phyloP scores from a whole-genome alignment of 2,888 invertebrate species.

The Hydraecia micacea region DNA sequence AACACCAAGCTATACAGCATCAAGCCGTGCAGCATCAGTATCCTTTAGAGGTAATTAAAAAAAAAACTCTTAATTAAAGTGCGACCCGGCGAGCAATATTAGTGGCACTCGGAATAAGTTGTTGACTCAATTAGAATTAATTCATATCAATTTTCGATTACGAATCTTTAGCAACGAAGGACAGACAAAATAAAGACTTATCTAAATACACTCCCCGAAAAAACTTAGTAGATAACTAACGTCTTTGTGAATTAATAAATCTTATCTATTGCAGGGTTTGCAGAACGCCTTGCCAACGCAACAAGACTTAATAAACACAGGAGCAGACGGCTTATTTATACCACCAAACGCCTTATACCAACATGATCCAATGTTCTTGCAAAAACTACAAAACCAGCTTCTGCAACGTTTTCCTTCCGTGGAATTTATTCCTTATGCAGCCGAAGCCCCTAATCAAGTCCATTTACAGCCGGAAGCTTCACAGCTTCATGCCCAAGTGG shows the following conservation, averaged over 20 bases:
- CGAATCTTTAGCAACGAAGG: neutral
- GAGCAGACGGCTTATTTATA: conserved; percentile 82
- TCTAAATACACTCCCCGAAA: neutral
- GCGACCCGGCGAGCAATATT: neutral
- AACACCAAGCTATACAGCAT: conserved; percentile 77
- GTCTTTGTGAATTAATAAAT: no score
- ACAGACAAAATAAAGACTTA: neutral
- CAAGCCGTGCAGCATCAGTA: conserved; percentile 75
- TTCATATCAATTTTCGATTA: neutral
- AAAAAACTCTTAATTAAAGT: neutral
- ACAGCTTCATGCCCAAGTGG: conserved; percentile 70
- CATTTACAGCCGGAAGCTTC: conserved; percentile 62
- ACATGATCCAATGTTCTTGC: conserved; percentile 87
- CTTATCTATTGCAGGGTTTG: conserved; percentile 50
- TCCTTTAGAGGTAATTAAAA: conserved; percentile 76
- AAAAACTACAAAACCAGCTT: conserved; percentile 84
- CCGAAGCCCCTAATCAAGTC: conserved; percentile 72
- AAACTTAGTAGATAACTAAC: no score
- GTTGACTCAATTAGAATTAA: neutral
- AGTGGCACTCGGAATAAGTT: neutral
- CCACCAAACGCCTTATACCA: conserved; percentile 87
- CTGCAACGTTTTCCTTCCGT: conserved; percentile 83
- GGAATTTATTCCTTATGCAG: conserved; percentile 85
- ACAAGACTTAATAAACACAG: conserved; percentile 80
- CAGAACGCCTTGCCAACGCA: conserved; percentile 76